A percentile compares a stretch with the other conserved stretches of the same genome.
These are phyloP conservation scores for Otocyon megalotis DNA, from an alignment of 2,113 vertebrate species.

Conservation along the genomic window DNA sequence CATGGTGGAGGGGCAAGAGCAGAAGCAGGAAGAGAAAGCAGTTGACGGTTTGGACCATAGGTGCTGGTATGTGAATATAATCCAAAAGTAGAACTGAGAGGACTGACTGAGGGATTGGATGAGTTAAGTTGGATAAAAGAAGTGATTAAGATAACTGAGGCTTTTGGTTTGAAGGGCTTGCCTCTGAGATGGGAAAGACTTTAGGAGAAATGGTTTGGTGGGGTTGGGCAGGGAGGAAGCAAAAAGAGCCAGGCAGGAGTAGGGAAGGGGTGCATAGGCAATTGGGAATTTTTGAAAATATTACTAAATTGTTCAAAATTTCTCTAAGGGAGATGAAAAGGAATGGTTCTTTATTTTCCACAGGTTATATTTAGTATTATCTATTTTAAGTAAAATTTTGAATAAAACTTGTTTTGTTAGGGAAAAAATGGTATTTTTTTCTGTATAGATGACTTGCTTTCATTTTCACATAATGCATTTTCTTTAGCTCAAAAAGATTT, in stretches of 20 bases:
- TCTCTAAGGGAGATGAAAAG: neutral
- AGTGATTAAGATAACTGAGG: neutral
- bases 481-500: neutral
- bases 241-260: accelerated
- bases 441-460: neutral
- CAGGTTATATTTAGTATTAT: neutral
- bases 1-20: neutral
- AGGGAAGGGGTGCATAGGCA: too few relatives aligned
- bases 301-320: neutral
- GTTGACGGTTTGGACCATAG: too few relatives aligned
- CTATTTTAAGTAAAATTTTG: neutral
- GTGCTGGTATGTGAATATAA: neutral
- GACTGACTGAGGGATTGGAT: neutral
- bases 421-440: neutral
- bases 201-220: neutral
- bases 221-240: neutral
- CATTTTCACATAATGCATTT: neutral
- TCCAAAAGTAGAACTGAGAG: neutral
- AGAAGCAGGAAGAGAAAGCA: neutral
- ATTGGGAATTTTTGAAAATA: neutral
- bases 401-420: neutral
- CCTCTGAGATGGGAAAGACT: neutral
- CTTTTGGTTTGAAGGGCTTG: neutral
- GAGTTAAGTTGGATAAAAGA: neutral
- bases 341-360: neutral